Evolutionary conservation across 2,888 invertebrate genomes (phyloP), one percentile per base, ranked within the genome.

Genomic region (Himalopsyche kuldschensis): DNA sequence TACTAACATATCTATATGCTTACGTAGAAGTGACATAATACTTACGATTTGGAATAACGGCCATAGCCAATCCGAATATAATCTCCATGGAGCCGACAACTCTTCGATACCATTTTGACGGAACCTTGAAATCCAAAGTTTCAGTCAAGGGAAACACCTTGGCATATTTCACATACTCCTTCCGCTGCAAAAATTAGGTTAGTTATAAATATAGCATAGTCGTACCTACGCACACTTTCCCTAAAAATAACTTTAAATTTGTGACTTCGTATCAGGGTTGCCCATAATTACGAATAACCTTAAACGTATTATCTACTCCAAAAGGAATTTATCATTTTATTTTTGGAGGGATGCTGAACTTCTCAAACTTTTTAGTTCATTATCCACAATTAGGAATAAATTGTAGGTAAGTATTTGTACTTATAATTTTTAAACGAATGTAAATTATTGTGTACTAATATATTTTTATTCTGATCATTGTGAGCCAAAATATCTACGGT

Each of bases 141-240:
- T 95, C 95, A 78, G 96, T 93, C 79, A 97, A 90, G 75, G 97
- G 97, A 90, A 98, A 97, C 83, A 97, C 97, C 92, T 97, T 97
- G n/a, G 97, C 96, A 90, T 97, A 97, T 90, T 97, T 96, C n/a
- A 97, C 97, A 89, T 97, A 98, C 90, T 97, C 97, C 90, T 97
- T 97, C 89, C 97, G 93, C 97, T 97, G 93, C 86, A 94, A 94
- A 87, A 88, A 89, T 55, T 78, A 78, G 41, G 35, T 78, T 78
- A 35, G 24, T 27, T 41, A 55, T 55, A 78, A 32, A 46, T 20
- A 78, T 46, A 46, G 41, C 41, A n/a, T 15, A n/a, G 6, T 78
- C 41, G 35, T 78, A 31, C 35, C 27, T 78, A 35, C 41, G 27
- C 55, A 55, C 55, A 24, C 55, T 55, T 55, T 55, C 55, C 55